Evolutionary conservation across 1,140 invertebrate genomes (phyloP).

Genomic region (Liolophura sinensis): DNA sequence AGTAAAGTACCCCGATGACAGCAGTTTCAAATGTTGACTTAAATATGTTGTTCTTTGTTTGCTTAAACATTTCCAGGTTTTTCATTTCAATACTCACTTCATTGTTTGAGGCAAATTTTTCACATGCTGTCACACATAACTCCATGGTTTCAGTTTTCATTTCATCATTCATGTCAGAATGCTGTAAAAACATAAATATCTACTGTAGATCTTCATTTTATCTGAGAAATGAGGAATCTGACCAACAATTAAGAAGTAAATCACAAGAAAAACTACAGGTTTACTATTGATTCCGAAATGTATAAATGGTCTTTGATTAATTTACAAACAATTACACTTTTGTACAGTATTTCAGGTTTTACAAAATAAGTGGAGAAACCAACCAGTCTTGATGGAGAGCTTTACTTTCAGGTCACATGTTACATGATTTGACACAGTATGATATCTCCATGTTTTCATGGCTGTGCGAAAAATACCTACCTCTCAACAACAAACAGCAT

Average conservation of each 20-base stretch:
- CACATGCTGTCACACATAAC: slow-evolving; percentile 85
- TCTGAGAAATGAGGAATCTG: not conserved
- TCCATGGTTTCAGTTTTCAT: slow-evolving; percentile 88
- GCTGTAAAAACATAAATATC: slow-evolving; percentile 36
- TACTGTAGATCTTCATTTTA: not conserved
- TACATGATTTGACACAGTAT: no score
- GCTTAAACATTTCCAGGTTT: no score
- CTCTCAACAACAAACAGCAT: no score
- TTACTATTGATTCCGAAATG: not conserved
- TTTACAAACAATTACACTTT: not conserved
- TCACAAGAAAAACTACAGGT: not conserved
- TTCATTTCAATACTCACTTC: slow-evolving; percentile 67
- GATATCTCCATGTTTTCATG: no score
- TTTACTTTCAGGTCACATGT: no score
- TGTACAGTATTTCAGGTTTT: no score
- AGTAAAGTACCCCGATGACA: no score
- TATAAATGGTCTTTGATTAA: not conserved
- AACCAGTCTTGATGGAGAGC: no score
- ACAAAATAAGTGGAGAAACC: no score
- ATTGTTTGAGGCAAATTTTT: slow-evolving; percentile 85
- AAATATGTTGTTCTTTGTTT: no score
- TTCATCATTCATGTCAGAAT: slow-evolving; percentile 88
- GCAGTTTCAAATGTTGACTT: no score
- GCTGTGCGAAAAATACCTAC: no score
- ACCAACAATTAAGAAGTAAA: not conserved